Evolutionary conservation across 92 coral and sea anemone genomes (phyloP).

Genomic region (Siderastrea radians): DNA sequence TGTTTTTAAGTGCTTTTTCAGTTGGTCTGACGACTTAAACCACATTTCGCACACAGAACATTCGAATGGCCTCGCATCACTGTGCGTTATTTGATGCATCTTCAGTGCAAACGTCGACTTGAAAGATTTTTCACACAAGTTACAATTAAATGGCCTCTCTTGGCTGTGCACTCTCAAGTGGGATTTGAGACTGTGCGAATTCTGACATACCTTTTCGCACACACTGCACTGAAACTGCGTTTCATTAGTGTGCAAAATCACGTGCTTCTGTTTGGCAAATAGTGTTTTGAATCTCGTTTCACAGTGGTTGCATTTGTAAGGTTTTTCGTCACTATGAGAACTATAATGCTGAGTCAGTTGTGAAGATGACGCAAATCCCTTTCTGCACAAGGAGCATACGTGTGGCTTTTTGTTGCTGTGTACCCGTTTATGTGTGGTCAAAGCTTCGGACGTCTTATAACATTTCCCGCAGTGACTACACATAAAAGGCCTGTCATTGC

Average conservation of each 20-base stretch:
- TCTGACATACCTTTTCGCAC: slow-evolving; percentile 13
- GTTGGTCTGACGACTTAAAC: slow-evolving; percentile 11
- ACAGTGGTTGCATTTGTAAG: not conserved
- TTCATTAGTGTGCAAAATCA: slow-evolving; percentile 6
- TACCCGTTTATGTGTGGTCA: not conserved
- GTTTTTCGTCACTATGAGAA: not conserved
- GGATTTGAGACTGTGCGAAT: not conserved
- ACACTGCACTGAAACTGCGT: slow-evolving; percentile 17
- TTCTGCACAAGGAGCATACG: not conserved
- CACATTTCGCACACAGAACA: slow-evolving; percentile 8
- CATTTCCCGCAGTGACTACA: slow-evolving; percentile 31
- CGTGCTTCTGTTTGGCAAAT: not conserved
- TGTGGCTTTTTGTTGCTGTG: not conserved
- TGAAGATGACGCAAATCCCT: not conserved
- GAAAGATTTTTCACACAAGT: slow-evolving; percentile 1
- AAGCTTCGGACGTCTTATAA: not conserved
- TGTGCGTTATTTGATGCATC: not conserved
- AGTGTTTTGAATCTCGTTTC: slow-evolving; percentile 5
- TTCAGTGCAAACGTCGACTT: not conserved
- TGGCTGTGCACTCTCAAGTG: slow-evolving; percentile 6
- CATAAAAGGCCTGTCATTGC: slow-evolving; percentile 23
- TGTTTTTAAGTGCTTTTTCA: not conserved
- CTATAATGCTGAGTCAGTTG: not conserved
- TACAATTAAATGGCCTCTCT: slow-evolving; percentile 16
- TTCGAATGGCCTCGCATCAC: slow-evolving; percentile 22